phyloP scores from a whole-genome alignment of 2,888 invertebrate species.

The Euclidia mi region DNA sequence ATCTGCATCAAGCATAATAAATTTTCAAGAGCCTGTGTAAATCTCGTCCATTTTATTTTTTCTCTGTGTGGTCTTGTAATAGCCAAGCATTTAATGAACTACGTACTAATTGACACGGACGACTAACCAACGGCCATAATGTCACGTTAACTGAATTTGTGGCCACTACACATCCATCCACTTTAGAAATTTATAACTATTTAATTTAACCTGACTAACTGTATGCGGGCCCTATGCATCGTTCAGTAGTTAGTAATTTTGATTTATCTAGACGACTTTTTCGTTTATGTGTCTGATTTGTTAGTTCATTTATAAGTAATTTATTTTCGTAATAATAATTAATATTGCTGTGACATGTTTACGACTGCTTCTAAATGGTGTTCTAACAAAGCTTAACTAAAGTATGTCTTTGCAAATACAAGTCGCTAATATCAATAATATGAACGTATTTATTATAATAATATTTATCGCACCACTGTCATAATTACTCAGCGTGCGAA shows the following conservation, averaged over 20 bases:
- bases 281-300: too few relatives aligned
- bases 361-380: not conserved
- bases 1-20: conserved; percentile 12
- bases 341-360: too few relatives aligned
- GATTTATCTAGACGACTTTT: too few relatives aligned
- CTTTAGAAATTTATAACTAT: conserved; percentile 59
- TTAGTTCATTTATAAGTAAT: too few relatives aligned
- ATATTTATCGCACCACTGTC: conserved; percentile 55
- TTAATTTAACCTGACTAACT: conserved; percentile 55
- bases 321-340: too few relatives aligned
- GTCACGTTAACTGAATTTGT: conserved; percentile 74
- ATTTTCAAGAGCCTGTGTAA: conserved; percentile 21
- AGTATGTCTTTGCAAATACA: conserved; percentile 4
- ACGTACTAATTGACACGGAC: conserved; percentile 75
- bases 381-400: not conserved
- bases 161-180: conserved; percentile 57
- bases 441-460: conserved; percentile 45
- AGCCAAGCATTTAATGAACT: conserved; percentile 59
- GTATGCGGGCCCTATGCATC: conserved; percentile 56
- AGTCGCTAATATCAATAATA: conserved; percentile 28
- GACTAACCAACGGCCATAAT: conserved; percentile 65
- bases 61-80: conserved; percentile 57
- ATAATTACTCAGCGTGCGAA: conserved; percentile 71
- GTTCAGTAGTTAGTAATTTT: not conserved
- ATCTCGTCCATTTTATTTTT: conserved; percentile 49